phyloP scores from a whole-genome alignment of 2,888 invertebrate species.

The Lasioglossum lativentre region DNA sequence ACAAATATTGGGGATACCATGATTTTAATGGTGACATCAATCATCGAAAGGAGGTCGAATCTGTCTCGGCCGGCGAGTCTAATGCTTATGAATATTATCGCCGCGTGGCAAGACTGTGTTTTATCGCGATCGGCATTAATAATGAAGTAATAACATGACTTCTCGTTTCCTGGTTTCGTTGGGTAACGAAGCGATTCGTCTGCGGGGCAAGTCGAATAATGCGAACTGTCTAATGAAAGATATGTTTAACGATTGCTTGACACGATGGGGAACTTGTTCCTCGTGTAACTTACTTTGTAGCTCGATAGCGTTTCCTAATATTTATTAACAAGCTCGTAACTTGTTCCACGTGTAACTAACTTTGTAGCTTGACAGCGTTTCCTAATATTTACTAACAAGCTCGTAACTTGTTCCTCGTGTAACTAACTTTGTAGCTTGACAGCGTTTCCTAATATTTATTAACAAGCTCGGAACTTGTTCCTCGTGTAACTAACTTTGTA shows the following conservation, averaged over 20 bases:
- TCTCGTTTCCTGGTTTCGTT: conserved; percentile 4
- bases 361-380: neutral
- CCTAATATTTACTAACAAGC: neutral
- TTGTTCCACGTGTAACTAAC: neutral
- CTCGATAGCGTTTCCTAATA: neutral
- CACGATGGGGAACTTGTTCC: neutral
- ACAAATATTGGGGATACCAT: neutral
- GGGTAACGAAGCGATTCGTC: neutral
- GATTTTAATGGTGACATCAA: neutral
- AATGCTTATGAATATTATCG: conserved; percentile 14
- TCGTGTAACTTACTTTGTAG: neutral
- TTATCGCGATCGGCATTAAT: neutral
- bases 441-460: neutral
- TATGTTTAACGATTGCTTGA: neutral
- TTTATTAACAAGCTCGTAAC: neutral
- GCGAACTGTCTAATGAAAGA: neutral
- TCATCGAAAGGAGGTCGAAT: neutral
- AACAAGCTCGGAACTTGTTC: neutral
- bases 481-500: neutral
- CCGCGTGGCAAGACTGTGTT: neutral
- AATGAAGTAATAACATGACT: neutral
- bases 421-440: neutral
- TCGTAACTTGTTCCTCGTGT: neutral
- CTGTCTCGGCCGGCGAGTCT: neutral
- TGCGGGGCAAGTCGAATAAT: neutral